Base-by-base conservation (phyloP, 2,113 vertebrate species). In the Sylvietta virens region DNA sequence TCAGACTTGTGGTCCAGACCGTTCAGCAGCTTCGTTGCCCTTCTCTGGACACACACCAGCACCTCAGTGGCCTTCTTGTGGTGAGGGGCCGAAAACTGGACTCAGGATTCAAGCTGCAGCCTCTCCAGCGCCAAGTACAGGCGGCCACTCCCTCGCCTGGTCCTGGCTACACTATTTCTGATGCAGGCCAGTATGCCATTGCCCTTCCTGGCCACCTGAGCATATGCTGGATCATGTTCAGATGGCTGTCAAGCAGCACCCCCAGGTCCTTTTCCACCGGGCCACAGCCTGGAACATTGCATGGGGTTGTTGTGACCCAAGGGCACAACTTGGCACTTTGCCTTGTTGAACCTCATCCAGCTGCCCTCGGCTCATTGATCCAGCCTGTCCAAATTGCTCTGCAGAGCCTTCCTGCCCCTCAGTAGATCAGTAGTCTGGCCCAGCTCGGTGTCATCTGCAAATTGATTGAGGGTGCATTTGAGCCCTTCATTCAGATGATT, bases 101-200 rank as follows among this genome's bases (percentile, higher is more conserved):
- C 40, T 22, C 30, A 35, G 16, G 17, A 61, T 76, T 82, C 28
- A 17, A 67, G n/a, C 30, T 82, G 5, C 2, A 0, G 17, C 24
- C 39, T 27, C 30, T 40, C 21, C 40, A 76, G 21, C 27, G n/a
- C 8, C 5, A 12, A 26, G 30, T 44, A 16, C 44, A 37, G 5
- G 22, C 2, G 3, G 3, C 4, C 15, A 27, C 18, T 54, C 16
- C 5, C n/a, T 67, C 2, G 0, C 53, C 39, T 82, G 48, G n/a
- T 61, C n/a, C 47, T 82, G 54, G 18, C 45, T 16, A 3, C 30
- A 18, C 21, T 47, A 6, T 48, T 76, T 39, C 61, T 69, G 14
- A 47, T 35, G 1, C 6, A 48, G 26, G 6, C 24, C 47, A 69
- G n/a, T 11, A 31, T 82, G 17, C 40, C 14, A 13, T 11, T 76